Evolutionary conservation across 1,140 invertebrate species (phyloP), one percentile per base, ranked within the genome.

Genomic region (Megalonaias nervosa): DNA sequence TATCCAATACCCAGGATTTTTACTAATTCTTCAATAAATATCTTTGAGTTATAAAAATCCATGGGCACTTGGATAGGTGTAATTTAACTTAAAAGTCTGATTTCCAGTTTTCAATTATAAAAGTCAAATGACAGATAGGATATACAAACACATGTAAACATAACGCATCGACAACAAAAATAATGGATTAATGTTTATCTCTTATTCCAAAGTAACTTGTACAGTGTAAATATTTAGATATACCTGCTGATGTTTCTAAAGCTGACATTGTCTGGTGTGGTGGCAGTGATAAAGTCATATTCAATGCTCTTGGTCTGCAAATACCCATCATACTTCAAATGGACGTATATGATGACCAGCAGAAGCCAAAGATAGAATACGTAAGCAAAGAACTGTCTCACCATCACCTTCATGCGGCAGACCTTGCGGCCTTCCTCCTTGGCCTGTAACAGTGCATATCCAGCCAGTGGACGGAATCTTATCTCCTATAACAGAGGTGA

Each of bases 371-470:
- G 71, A 75, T 88, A 83, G 66, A 87, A 79, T 31, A 85, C 66
- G 77, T 86, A 88, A 15, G 84, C 83, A 19, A 86, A 31, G 48
- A 85, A 82, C 71, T 89, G 85, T 48, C 86, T 80, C 1, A 89
- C 55, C 78, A 89, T 84, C 21, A 78, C 57, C 16, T 84, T 82
- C 81, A 89, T 84, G 9, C 83, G 79, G 21, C 78, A 72, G 15
- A 86, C 78, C 77, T 86, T 88, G 66, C 79, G 75, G 15, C 86
- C 88, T 56, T 89, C 86, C 60, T 88, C 84, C 31, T 82, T 82
- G 16, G 88, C 88, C 69, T 87, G 87, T 15, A 89, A 67, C 64
- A 89, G 57, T 16, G 88, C 84, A 85, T 85, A 89, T 6, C 88
- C 88, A 38, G 74, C 83, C 21, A 89, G 67, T 13, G 88, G 88